A percentile compares a stretch with the other conserved stretches of the same genome.
These are phyloP conservation scores for Nomada flava DNA, from an alignment of 2,888 invertebrate species.

Conservation along the genomic window DNA sequence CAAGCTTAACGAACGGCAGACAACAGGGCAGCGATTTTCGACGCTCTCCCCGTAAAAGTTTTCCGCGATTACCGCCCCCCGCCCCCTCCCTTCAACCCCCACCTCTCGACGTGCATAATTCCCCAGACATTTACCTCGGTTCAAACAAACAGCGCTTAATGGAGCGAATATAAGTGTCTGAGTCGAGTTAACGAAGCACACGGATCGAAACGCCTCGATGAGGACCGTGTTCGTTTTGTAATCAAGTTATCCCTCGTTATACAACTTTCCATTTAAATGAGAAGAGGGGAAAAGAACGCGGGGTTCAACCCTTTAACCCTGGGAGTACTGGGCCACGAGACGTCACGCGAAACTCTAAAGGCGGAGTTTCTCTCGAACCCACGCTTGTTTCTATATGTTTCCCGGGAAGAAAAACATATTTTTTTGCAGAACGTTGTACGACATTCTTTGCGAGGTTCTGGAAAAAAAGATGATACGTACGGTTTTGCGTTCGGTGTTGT, in stretches of 20 bases:
- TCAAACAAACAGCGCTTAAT: constrained; percentile 15
- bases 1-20: neutral
- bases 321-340: too few species aligned
- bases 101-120: neutral
- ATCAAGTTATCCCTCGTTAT: constrained; percentile 22
- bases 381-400: too few species aligned
- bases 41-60: neutral
- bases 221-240: constrained; percentile 18
- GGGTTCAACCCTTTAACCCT: too few species aligned
- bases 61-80: neutral
- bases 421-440: too few species aligned
- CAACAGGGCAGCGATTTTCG: neutral
- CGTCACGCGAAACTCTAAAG: too few species aligned
- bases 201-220: neutral
- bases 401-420: too few species aligned
- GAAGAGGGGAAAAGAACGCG: neutral
- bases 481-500: too few species aligned
- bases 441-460: too few species aligned
- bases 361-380: too few species aligned
- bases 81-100: too few species aligned
- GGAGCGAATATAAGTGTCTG: constrained; percentile 27
- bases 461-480: too few species aligned
- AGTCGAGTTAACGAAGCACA: constrained; percentile 29
- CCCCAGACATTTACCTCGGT: neutral
- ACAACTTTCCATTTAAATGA: neutral